phyloP scores from a whole-genome alignment of 2,888 invertebrate species.

The Megalurothrips usitatus region DNA sequence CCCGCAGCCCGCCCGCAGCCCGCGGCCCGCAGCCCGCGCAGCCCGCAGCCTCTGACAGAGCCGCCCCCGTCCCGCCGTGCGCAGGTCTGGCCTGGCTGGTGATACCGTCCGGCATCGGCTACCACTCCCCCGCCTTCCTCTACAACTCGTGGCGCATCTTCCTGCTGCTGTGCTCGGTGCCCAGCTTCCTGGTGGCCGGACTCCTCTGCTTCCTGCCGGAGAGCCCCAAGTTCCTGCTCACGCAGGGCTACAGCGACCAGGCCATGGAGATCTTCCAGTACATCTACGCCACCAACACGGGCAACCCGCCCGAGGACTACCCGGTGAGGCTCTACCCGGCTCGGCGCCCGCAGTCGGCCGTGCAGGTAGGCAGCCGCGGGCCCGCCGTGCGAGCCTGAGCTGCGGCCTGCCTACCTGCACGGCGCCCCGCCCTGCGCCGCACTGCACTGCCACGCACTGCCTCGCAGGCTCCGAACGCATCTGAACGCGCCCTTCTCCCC shows the following conservation, averaged over 20 bases:
- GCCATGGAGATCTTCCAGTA: constrained; percentile 75
- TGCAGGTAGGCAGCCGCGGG: not conserved
- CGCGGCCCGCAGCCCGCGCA: not conserved
- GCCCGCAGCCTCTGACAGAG: too few relatives aligned
- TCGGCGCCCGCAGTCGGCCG: not conserved
- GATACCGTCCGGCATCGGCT: constrained; percentile 60
- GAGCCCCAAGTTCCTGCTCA: constrained; percentile 83
- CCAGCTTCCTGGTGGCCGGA: constrained; percentile 80
- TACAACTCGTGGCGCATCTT: constrained; percentile 93
- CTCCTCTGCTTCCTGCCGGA: constrained; percentile 80
- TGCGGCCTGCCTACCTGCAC: not conserved
- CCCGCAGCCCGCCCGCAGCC: too few relatives aligned
- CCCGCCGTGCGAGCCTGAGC: not conserved
- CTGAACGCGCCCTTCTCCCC: constrained; percentile 4
- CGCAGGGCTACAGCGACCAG: constrained; percentile 72
- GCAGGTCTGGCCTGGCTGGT: constrained; percentile 57
- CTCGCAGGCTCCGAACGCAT: not conserved
- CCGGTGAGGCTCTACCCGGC: constrained; percentile 56
- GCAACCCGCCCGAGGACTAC: constrained; percentile 67
- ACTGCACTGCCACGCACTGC: not conserved
- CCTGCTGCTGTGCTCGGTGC: constrained; percentile 79
- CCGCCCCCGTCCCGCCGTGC: constrained; percentile 10
- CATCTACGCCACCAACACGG: constrained; percentile 78
- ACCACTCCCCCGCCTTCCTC: constrained; percentile 61
- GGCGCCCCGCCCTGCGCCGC: not conserved